Conservation (phyloP, 2,888 invertebrate genomes). For the Branchipolynoe longqiensis region DNA sequence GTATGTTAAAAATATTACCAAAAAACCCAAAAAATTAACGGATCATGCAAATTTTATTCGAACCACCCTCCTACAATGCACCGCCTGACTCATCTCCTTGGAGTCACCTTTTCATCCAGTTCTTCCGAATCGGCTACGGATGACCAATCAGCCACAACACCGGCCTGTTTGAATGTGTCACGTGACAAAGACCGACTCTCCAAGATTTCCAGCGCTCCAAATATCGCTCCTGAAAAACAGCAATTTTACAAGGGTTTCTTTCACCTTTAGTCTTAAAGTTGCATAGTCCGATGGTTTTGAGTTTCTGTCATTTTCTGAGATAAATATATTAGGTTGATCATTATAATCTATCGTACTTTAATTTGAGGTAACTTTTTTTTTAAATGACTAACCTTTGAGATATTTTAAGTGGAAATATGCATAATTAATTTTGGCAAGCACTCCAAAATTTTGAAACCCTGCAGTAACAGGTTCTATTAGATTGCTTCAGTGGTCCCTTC, state of each 20-base stretch:
- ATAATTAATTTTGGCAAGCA: no score
- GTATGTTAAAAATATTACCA: neutral
- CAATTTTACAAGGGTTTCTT: neutral
- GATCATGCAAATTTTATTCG: no score
- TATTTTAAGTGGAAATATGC: no score
- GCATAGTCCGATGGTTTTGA: no score
- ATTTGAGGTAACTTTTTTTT: no score
- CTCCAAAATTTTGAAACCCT: no score
- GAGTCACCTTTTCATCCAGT: conserved; percentile 27
- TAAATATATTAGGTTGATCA: no score
- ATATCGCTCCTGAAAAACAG: conserved; percentile 86
- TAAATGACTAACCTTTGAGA: no score
- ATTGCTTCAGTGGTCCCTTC: no score
- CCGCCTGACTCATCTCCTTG: neutral
- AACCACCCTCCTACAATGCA: neutral
- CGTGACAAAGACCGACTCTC: conserved; percentile 87
- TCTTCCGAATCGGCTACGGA: conserved; percentile 63
- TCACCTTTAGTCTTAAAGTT: neutral
- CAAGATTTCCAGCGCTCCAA: conserved; percentile 89
- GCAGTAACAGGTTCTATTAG: no score
- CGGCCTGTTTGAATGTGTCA: conserved; percentile 86
- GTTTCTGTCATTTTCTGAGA: no score
- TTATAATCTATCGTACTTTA: no score
- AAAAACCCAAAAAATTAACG: neutral
- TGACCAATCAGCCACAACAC: conserved; percentile 90